A percentile compares a stretch with the other conserved stretches of the same genome.
These are phyloP conservation scores for Panurus biarmicus DNA, from an alignment of 2,113 vertebrate genomes.

Conservation along the genomic window DNA sequence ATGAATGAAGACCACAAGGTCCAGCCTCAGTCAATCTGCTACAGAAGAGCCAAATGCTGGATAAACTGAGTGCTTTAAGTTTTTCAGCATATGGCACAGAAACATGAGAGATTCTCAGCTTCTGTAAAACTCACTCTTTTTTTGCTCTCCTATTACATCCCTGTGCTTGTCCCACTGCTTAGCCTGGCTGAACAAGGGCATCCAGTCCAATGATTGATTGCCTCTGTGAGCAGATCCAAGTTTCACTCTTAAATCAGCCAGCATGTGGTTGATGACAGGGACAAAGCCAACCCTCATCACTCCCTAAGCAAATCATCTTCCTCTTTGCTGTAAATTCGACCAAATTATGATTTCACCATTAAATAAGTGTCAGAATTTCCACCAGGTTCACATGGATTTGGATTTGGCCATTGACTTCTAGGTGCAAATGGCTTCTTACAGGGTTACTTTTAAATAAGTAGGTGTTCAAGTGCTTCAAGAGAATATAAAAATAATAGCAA, in stretches of 20 bases:
- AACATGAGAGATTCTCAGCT: neutral
- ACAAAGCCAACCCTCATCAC: constrained; percentile 7
- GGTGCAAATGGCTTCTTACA: neutral
- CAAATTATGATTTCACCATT: neutral
- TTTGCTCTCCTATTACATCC: neutral
- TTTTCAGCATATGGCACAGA: neutral
- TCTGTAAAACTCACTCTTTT: neutral
- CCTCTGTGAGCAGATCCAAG: neutral
- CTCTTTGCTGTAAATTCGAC: neutral
- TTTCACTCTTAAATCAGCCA: constrained; percentile 24
- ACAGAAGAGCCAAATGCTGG: neutral
- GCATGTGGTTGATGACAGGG: constrained; percentile 23
- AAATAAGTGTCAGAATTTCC: neutral
- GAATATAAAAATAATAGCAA: neutral
- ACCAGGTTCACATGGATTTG: neutral
- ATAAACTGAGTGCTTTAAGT: neutral
- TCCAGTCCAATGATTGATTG: neutral
- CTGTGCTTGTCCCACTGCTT: neutral
- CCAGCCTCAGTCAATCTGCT: neutral
- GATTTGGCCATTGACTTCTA: neutral
- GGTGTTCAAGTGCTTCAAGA: neutral
- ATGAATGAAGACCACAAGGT: neutral
- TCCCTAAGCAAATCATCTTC: constrained; percentile 3
- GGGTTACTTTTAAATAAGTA: neutral
- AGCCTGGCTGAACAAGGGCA: neutral